phyloP scores from a whole-genome alignment of 2,888 invertebrate species.

The Fissipunctia ypsillon region DNA sequence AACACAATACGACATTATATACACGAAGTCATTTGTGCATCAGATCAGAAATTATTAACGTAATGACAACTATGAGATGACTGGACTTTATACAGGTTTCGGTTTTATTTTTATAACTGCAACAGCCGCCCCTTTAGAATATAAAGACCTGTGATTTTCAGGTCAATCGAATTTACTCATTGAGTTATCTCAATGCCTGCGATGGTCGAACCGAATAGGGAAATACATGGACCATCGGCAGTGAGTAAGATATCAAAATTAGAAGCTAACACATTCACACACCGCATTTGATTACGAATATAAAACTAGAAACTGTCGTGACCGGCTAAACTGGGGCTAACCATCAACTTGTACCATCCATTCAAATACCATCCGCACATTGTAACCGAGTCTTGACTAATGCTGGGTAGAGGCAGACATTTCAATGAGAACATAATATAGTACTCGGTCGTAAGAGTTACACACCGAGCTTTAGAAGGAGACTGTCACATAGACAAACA shows the following conservation, averaged over 20 bases:
- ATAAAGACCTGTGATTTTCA: constrained; percentile 32
- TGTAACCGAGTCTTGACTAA: constrained; percentile 10
- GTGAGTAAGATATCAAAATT: constrained; percentile 60
- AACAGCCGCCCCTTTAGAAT: constrained; percentile 59
- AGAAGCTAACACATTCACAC: constrained; percentile 65
- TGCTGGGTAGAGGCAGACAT: constrained; percentile 1
- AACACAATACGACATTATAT: constrained; percentile 61
- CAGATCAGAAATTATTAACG: constrained; percentile 55
- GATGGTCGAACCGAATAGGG: constrained; percentile 46
- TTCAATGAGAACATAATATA: neutral
- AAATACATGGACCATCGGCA: constrained; percentile 49
- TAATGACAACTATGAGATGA: constrained; percentile 53
- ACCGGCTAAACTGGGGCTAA: constrained; percentile 41
- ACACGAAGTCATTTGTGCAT: constrained; percentile 62
- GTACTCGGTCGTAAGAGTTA: neutral
- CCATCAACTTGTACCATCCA: constrained; percentile 51
- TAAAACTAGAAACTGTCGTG: constrained; percentile 64
- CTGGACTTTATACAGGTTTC: constrained; percentile 60
- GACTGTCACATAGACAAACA: neutral
- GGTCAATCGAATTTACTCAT: constrained; percentile 55
- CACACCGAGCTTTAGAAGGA: neutral
- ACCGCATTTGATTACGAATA: constrained; percentile 64
- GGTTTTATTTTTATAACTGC: constrained; percentile 31
- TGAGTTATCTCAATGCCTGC: constrained; percentile 41
- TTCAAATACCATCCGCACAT: constrained; percentile 57